Conservation (phyloP, 2,113 vertebrate genomes). For the Vulpes lagopus region DNA sequence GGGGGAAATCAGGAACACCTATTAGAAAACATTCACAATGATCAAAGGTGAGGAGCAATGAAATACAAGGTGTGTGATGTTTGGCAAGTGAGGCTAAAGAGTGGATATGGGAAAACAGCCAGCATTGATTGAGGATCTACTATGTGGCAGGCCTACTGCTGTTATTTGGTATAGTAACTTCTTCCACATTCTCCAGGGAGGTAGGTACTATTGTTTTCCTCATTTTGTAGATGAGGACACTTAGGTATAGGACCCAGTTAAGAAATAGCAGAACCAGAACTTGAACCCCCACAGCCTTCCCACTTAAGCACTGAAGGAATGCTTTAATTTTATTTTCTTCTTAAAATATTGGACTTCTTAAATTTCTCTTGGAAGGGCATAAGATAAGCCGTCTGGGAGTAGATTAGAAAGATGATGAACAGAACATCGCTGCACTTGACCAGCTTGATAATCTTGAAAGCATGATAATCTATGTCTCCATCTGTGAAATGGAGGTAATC, state of each 20-base stretch:
- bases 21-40: neutral
- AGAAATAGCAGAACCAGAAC: neutral
- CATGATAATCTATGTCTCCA: neutral
- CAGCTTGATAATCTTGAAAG: neutral
- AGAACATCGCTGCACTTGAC: neutral
- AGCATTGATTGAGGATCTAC: neutral
- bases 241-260: neutral
- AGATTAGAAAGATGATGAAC: neutral
- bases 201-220: neutral
- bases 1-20: neutral
- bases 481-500: neutral
- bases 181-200: neutral
- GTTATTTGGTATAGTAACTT: neutral
- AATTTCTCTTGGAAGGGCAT: neutral
- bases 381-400: neutral
- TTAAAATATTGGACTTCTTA: neutral
- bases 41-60: neutral
- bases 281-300: neutral
- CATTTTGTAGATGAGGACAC: neutral
- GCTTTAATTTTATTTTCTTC: conserved; percentile 4
- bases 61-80: neutral
- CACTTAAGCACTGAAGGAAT: neutral
- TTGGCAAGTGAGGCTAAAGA: neutral
- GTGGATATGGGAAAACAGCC: neutral
- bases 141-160: neutral